Base-by-base conservation (phyloP, 1,140 invertebrate species). In the Panulirus ornatus region DNA sequence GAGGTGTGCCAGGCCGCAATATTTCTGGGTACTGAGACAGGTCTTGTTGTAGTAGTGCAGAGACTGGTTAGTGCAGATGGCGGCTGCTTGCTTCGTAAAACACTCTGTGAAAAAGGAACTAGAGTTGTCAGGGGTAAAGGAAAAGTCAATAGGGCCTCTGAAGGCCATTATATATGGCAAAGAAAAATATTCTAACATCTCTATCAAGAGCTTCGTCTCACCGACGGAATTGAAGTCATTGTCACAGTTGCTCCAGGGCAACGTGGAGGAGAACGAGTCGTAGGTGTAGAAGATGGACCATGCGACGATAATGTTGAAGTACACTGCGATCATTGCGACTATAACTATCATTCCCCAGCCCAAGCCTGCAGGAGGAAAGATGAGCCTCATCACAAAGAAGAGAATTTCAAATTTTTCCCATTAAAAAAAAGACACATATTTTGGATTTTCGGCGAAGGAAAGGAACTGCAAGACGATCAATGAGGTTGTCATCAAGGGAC, bases 301-400 rank as follows among this genome's bases (percentile, higher is more conserved):
- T 16, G 98, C 98, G 92, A 99, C 99, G 93, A 99, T 99, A 1
- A 99, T 98, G 94, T 99, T 99, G 95, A 99, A 99, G 94, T 99
- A 99, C 94, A 99, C 99, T 94, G 99, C 98, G 88, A 99, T 98
- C 95, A 99, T 99, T 94, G 99, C 99, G 14, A 98, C 98, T 88
- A 99, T 99, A 91, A 99, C 94, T 51, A 98, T 98, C 88, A 99
- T 98, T 1, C 98, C 97, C 94, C 99, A 99, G 30, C 99, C 99
- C 91, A 99, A 98, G 93, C 99, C 99, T 99, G 92, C 73, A 76
- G 78, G 66, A 78, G 16, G n/a, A n/a, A n/a, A n/a, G n/a, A n/a
- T n/a, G n/a, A n/a, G n/a, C n/a, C n/a, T n/a, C n/a, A n/a, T n/a
- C n/a, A n/a, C n/a, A n/a, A n/a, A n/a, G n/a, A n/a, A n/a, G n/a